A percentile compares a stretch with the other conserved stretches of the same genome.
phyloP scores from a whole-genome alignment of 2,888 invertebrate species.

The Aphidius colemani region DNA sequence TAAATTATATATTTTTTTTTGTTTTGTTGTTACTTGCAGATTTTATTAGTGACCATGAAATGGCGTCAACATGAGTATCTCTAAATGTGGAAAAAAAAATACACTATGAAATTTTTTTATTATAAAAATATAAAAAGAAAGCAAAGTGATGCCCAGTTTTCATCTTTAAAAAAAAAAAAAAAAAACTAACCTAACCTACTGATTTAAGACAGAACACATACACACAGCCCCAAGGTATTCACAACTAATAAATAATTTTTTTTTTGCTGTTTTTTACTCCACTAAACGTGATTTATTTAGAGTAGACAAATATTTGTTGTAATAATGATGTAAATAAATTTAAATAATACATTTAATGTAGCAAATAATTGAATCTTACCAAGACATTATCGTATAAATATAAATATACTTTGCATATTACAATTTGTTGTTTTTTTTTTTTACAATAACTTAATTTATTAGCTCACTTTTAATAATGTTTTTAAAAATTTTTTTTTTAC shows the following conservation, averaged over 20 bases:
- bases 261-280: constrained; percentile 12
- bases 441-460: too few relatives aligned
- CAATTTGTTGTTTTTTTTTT: neutral
- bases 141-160: constrained; percentile 47
- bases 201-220: constrained; percentile 37
- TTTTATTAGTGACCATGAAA: constrained; percentile 25
- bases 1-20: too few relatives aligned
- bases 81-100: too few relatives aligned
- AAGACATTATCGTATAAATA: constrained; percentile 24
- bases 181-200: constrained; percentile 54
- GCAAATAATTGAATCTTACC: constrained; percentile 20
- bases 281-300: neutral
- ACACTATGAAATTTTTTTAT: constrained; percentile 20
- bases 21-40: too few relatives aligned
- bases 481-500: too few relatives aligned
- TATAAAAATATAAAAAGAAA: constrained; percentile 39
- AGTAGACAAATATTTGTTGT: too few relatives aligned
- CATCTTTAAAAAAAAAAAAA: constrained; percentile 19
- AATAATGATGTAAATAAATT: too few relatives aligned
- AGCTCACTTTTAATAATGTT: too few relatives aligned
- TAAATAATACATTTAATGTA: too few relatives aligned
- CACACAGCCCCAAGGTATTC: constrained; percentile 1
- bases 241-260: too few relatives aligned
- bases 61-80: constrained; percentile 31
- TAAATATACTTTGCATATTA: constrained; percentile 15